A percentile compares a stretch with the other conserved stretches of the same genome.
Evolutionary conservation across 1,140 invertebrate genomes (phyloP).

Genomic region (Drosophila lini): DNA sequence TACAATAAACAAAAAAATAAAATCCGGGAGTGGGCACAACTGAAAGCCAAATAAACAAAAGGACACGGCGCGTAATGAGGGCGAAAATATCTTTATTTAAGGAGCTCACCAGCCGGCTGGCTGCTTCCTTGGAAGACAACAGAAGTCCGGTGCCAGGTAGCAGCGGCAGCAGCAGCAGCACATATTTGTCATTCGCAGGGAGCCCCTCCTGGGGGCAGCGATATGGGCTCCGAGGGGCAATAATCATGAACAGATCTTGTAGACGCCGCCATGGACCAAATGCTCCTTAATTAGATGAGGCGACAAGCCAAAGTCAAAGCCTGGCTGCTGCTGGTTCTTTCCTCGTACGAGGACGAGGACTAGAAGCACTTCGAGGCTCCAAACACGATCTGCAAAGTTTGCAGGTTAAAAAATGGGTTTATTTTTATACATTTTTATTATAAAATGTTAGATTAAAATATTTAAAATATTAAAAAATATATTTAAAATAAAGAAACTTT

Average conservation of each 20-base stretch:
- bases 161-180: conserved; percentile 48
- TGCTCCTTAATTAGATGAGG: conserved; percentile 83
- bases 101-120: conserved; percentile 39
- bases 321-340: neutral
- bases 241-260: conserved; percentile 78
- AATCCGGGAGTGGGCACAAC: conserved; percentile 7
- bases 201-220: conserved; percentile 32
- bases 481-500: too few species aligned
- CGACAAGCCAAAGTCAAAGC: conserved; percentile 58
- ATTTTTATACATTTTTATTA: neutral
- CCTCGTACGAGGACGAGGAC: neutral
- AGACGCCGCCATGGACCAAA: conserved; percentile 61
- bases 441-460: neutral
- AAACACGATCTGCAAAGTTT: conserved; percentile 36
- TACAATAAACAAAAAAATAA: conserved; percentile 17
- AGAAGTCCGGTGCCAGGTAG: conserved; percentile 18
- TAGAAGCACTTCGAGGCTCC: conserved; percentile 7
- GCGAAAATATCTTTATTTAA: conserved; percentile 83
- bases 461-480: neutral
- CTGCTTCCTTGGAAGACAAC: conserved; percentile 67
- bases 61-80: conserved; percentile 79
- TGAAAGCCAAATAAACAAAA: conserved; percentile 68
- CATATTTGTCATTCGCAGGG: conserved; percentile 80
- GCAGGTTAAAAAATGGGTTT: neutral
- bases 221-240: conserved; percentile 69